Base-by-base conservation (phyloP, 2,113 vertebrate genomes). In the Sinocyclocheilus grahami region DNA sequence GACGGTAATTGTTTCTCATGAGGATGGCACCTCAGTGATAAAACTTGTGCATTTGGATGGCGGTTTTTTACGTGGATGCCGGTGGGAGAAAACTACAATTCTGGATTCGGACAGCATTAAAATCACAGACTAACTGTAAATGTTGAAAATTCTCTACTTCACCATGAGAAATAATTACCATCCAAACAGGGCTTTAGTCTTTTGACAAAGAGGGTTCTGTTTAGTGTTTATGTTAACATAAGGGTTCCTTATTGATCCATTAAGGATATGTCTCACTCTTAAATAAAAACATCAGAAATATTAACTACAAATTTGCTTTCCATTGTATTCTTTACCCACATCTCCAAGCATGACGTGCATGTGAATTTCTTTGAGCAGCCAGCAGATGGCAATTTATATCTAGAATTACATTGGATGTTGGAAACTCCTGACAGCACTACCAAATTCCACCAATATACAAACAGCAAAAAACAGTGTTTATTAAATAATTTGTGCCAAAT, bases 331-430 rank as follows among this genome's bases (percentile, higher is more conserved):
- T 42, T 72, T 12, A 13, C 4, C 20, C 67, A 69, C 8, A 0
- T 22, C 39, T 13, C 37, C 2, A 75, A 37, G 4, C 16, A 71
- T 13, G 0, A 33, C 9, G 6, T 24, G 3, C 58, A 30, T 85
- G 6, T 65, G 74, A 42, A 78, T 65, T 5, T 78, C 27, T 78
- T 67, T 22, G 10, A n/a, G 14, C 5, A 30, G 18, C 85, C 87
- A 88, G 18, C 60, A 88, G 87, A 84, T 83, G 87, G 76, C 63
- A 37, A 39, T 78, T 5, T 60, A 80, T 13, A 75, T 27, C 77
- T 37, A 60, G 22, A 65, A 65, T 18, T 65, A 20, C 8, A 65
- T 12, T 20, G 22, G 20, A 42, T 0, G 33, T 39, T 27, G 12
- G n/a, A 48, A 24, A 37, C 55, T 72, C 4, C 37, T 62, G 11